A percentile compares a stretch with the other conserved stretches of the same genome.
Conservation (phyloP, 2,888 invertebrate species). For the Protula sp. region DNA sequence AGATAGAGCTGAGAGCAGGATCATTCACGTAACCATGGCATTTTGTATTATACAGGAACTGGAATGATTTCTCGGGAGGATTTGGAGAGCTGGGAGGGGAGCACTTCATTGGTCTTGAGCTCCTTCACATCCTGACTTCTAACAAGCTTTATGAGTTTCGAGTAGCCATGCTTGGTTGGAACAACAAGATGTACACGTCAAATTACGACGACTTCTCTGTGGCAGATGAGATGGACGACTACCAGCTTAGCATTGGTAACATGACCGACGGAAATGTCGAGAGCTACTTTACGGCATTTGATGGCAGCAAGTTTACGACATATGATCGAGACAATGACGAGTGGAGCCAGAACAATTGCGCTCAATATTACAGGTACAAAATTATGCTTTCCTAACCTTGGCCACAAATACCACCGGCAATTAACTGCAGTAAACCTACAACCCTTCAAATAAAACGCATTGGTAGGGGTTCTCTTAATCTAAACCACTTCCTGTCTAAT, state of each 20-base stretch:
- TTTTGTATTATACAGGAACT: slow-evolving; percentile 62
- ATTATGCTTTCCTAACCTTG: too few relatives aligned
- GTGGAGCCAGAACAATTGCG: slow-evolving; percentile 23
- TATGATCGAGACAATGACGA: slow-evolving; percentile 22
- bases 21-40: too few relatives aligned
- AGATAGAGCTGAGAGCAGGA: too few relatives aligned
- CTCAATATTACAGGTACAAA: slow-evolving; percentile 21
- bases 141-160: slow-evolving; percentile 17
- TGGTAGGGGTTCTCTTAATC: too few relatives aligned
- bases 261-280: slow-evolving; percentile 15
- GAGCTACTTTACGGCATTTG: slow-evolving; percentile 14
- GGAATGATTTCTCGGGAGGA: slow-evolving; percentile 72
- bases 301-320: slow-evolving; percentile 20
- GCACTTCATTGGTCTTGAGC: slow-evolving; percentile 81
- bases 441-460: too few relatives aligned
- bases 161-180: slow-evolving; percentile 20
- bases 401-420: too few relatives aligned
- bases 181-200: slow-evolving; percentile 22
- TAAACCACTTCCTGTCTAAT: too few relatives aligned
- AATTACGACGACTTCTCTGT: slow-evolving; percentile 19
- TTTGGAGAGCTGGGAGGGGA: slow-evolving; percentile 71
- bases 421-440: too few relatives aligned
- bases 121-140: slow-evolving; percentile 68
- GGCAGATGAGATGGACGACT: slow-evolving; percentile 1
- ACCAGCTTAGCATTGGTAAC: slow-evolving; percentile 9